These are phyloP conservation scores for Micropoecilia bifurca DNA, from an alignment of 2,797 vertebrate species.

Conservation along the genomic window DNA sequence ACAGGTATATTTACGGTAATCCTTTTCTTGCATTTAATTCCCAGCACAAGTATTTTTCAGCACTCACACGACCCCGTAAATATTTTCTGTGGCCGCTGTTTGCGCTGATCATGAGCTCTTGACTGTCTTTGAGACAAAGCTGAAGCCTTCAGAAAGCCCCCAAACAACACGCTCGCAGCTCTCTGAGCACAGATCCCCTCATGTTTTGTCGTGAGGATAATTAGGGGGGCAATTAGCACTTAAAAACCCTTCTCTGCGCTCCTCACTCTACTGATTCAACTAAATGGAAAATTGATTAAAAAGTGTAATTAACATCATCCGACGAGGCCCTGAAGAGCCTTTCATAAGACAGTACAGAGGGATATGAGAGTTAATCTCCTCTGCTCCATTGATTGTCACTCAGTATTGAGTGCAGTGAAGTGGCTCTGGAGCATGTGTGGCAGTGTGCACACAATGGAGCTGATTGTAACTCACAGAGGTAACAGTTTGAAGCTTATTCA, in stretches of 20 bases:
- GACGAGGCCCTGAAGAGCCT: slow-evolving; percentile 67
- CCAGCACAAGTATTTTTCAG: not conserved
- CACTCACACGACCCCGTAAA: not conserved
- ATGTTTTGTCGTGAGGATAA: slow-evolving; percentile 68
- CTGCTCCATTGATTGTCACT: slow-evolving; percentile 74
- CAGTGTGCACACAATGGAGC: slow-evolving; percentile 30
- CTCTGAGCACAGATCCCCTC: slow-evolving; percentile 43
- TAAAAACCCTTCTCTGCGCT: slow-evolving; percentile 45
- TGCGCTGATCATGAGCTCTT: slow-evolving; percentile 10
- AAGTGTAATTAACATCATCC: slow-evolving; percentile 73
- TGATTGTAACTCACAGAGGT: slow-evolving; percentile 36
- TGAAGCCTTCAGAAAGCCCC: slow-evolving; percentile 12
- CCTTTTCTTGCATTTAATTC: not conserved
- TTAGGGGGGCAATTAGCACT: slow-evolving; percentile 66
- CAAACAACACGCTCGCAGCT: slow-evolving; percentile 12
- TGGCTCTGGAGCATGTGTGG: slow-evolving; percentile 55
- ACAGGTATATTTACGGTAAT: not conserved
- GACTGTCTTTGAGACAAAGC: not conserved
- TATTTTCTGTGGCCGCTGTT: not conserved
- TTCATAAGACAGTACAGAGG: slow-evolving; percentile 71
- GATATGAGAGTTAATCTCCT: slow-evolving; percentile 75
- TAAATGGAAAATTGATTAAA: slow-evolving; percentile 73
- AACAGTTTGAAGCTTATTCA: slow-evolving; percentile 15
- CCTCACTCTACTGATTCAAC: slow-evolving; percentile 46
- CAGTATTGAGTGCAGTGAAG: slow-evolving; percentile 64